These are phyloP conservation scores for Gastrophryne carolinensis DNA, from an alignment of 2,797 vertebrate genomes.

Conservation along the genomic window DNA sequence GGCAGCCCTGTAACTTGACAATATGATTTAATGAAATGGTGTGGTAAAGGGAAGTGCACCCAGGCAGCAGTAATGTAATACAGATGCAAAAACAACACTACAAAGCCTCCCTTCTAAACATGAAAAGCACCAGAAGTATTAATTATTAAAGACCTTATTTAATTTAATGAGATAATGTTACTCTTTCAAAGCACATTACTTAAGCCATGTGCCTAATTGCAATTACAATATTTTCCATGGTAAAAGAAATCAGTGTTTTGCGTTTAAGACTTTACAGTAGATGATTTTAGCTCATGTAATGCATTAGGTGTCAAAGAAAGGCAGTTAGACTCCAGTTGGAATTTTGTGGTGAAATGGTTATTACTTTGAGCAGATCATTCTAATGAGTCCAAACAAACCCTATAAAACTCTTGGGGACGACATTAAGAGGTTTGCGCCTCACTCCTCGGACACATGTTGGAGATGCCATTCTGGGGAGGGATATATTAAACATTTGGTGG, in stretches of 20 bases:
- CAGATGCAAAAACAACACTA: background rate
- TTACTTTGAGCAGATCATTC: too few species aligned
- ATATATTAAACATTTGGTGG: too few species aligned
- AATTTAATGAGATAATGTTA: conserved; percentile 4
- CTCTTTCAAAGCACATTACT: background rate
- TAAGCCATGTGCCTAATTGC: background rate
- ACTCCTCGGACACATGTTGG: too few species aligned
- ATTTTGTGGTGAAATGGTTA: too few species aligned
- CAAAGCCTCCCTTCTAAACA: background rate
- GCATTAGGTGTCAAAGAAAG: too few species aligned
- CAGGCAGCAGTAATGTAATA: background rate
- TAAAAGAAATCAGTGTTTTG: background rate
- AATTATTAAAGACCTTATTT: background rate
- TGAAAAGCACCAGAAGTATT: background rate
- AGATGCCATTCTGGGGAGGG: too few species aligned
- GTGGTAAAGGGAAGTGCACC: too few species aligned
- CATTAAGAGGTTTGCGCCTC: too few species aligned
- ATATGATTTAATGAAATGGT: background rate
- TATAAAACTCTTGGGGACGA: too few species aligned
- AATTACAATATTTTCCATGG: background rate
- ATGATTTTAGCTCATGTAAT: background rate
- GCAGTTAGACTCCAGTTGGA: too few species aligned
- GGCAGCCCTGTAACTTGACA: background rate
- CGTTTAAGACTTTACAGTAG: background rate
- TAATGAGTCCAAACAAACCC: too few species aligned